Base-by-base conservation (phyloP, 53 echinoderm and acorn worm genomes). In the Holothuria scabra region DNA sequence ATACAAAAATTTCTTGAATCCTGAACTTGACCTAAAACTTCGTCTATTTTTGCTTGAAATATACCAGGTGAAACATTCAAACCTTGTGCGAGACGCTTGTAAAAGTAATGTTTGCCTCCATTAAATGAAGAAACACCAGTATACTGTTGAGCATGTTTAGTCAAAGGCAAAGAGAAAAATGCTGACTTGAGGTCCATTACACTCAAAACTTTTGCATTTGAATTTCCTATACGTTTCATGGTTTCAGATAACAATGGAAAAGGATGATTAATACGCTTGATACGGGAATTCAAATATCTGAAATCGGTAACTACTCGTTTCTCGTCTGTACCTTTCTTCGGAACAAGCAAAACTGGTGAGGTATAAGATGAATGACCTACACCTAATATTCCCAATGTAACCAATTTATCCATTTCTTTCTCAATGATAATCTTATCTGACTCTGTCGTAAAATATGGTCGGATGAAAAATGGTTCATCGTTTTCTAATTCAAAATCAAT, bases 101-200 rank as follows among this genome's bases (percentile, higher is more conserved):
- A 79, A 28, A 23, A 84, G 67, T 85, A 89, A 29, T 89, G 89
- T 46, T n/a, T n/a, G n/a, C n/a, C n/a, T n/a, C 65, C 84, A 66
- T 84, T 63, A 46, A 69, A 88, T 6, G 88, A 83, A 3, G 88
- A 68, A 49, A 88, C 56, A 1, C 88, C 75, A 4, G 88, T 88
- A n/a, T n/a, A n/a, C n/a, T n/a, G n/a, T n/a, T n/a, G n/a, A n/a
- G n/a, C n/a, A n/a, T n/a, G n/a, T n/a, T n/a, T n/a, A n/a, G n/a
- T 30, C 4, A 82, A 48, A 34, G 83, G 88, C 20, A 83, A 74
- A 26, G 60, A 88, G 61, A 82, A 71, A 33, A 88, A 83, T 38
- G 88, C 84, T n/a, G 83, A 83, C 28, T 83, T 88, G 2, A 88
- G 65, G 38, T 88, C 88, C 35, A 88, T 83, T 0, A 83, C 87